Conservation (phyloP, 2,797 vertebrate genomes). For the Gadopsis marmoratus region DNA sequence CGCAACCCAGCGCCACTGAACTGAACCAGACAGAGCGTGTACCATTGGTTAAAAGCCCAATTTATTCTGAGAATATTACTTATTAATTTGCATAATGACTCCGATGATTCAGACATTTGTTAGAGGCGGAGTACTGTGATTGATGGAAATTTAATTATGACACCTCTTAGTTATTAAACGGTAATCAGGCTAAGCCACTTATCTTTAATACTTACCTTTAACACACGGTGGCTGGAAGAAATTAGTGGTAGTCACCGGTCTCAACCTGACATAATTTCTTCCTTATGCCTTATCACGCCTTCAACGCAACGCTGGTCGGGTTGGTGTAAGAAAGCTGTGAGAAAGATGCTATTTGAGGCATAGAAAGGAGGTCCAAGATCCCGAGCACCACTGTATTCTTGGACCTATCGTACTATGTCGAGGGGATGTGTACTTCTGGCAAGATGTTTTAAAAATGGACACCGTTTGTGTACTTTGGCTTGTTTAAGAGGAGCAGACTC, state of each 20-base stretch:
- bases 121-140: constrained; percentile 77
- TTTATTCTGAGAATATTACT: constrained; percentile 85
- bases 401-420: not conserved
- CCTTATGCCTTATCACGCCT: constrained; percentile 51
- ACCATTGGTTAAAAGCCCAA: constrained; percentile 76
- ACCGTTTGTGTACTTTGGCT: constrained; percentile 30
- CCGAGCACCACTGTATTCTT: not conserved
- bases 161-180: constrained; percentile 85
- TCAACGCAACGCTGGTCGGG: not conserved
- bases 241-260: constrained; percentile 68
- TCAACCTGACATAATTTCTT: constrained; percentile 65
- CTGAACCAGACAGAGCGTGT: constrained; percentile 67
- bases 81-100: constrained; percentile 88
- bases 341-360: not conserved
- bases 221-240: constrained; percentile 66
- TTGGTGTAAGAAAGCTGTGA: not conserved
- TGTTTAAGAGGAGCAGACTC: constrained; percentile 30
- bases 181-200: constrained; percentile 85
- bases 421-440: constrained; percentile 19
- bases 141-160: constrained; percentile 87
- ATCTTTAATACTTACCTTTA: constrained; percentile 85
- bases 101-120: constrained; percentile 81
- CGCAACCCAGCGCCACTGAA: constrained; percentile 41
- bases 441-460: constrained; percentile 24
- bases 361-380: not conserved